These are phyloP conservation scores for Tinamus guttatus DNA, from an alignment of 2,113 vertebrate species.

Conservation along the genomic window DNA sequence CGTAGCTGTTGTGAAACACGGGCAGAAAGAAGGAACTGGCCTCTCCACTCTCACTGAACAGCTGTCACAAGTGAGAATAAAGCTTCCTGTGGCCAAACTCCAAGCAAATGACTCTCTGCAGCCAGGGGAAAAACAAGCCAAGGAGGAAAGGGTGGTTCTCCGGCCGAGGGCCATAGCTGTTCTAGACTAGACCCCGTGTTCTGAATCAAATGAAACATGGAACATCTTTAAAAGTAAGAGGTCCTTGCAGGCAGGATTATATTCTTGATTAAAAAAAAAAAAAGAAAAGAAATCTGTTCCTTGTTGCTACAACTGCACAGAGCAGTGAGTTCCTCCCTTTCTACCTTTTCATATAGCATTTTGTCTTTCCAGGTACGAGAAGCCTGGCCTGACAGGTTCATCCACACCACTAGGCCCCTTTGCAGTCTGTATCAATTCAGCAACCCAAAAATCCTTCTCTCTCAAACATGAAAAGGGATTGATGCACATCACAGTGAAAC, in stretches of 20 bases:
- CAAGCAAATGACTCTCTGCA: not conserved
- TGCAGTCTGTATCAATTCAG: not conserved
- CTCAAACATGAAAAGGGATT: not conserved
- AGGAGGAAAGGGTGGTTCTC: conserved; percentile 3
- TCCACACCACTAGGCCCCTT: not conserved
- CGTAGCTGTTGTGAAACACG: not conserved
- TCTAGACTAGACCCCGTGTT: not conserved
- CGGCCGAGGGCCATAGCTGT: accelerated
- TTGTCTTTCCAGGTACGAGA: not conserved
- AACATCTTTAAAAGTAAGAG: not conserved
- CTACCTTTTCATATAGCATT: not conserved
- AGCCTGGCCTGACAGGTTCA: not conserved
- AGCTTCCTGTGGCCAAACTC: conserved; percentile 32
- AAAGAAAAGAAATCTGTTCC: not conserved
- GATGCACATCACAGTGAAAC: not conserved
- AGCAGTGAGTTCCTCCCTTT: not conserved
- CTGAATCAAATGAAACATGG: not conserved
- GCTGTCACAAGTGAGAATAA: conserved; percentile 50
- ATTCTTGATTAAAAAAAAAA: not conserved
- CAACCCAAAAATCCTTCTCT: not conserved
- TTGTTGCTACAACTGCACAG: not conserved
- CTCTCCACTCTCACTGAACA: conserved; percentile 35
- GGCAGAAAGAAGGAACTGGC: not conserved
- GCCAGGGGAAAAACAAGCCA: not conserved
- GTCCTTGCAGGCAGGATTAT: not conserved